phyloP scores from a whole-genome alignment of 2,113 vertebrate genomes.

The Chamaea fasciata region DNA sequence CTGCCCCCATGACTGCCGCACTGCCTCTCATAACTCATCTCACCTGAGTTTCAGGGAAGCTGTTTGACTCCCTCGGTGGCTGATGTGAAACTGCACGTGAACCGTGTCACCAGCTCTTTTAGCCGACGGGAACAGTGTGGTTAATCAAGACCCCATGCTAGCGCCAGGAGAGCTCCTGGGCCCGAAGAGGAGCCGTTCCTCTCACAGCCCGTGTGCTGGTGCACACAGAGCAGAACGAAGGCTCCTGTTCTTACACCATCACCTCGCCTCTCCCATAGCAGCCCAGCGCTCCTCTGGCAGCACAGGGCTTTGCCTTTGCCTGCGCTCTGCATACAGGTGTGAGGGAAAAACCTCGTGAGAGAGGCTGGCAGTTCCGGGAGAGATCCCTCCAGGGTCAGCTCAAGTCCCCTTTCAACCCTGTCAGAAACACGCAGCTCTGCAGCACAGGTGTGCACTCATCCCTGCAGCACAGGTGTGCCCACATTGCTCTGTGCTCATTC shows the following conservation, averaged over 20 bases:
- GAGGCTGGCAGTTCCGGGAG: fast-evolving
- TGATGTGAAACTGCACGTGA: fast-evolving
- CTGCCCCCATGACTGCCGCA: no score
- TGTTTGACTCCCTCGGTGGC: no score
- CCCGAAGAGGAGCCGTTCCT: neutral
- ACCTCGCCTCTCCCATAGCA: neutral
- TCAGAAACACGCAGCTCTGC: fast-evolving
- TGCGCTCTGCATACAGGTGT: fast-evolving
- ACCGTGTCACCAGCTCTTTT: fast-evolving
- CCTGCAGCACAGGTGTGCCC: neutral
- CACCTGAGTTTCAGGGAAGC: neutral
- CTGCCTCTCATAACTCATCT: neutral
- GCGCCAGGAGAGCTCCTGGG: fast-evolving
- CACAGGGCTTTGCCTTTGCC: neutral
- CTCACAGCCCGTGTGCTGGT: fast-evolving
- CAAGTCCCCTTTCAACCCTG: neutral
- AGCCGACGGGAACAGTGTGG: fast-evolving
- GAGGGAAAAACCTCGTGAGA: fast-evolving
- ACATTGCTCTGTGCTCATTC: no score
- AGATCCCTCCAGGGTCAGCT: neutral
- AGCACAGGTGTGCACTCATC: neutral
- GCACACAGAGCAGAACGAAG: fast-evolving
- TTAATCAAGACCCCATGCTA: neutral
- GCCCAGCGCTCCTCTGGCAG: neutral
- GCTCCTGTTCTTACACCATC: neutral